Conservation (phyloP, 2,888 invertebrate species). For the Phortica magna region DNA sequence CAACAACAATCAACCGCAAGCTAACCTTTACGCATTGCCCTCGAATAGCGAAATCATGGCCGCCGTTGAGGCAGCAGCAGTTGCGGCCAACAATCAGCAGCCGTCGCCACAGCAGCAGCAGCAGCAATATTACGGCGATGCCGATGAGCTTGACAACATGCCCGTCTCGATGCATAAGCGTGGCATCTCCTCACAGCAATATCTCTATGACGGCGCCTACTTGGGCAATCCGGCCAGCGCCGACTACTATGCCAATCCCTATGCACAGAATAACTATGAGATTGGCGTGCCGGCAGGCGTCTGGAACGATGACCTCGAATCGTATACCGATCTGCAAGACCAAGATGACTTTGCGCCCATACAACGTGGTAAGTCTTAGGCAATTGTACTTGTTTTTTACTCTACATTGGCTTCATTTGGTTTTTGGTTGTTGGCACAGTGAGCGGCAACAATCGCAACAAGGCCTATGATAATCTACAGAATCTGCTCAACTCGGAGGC, state of each 20-base stretch:
- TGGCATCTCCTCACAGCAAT: slow-evolving; percentile 72
- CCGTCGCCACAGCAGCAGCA: slow-evolving; percentile 56
- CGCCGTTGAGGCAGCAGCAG: slow-evolving; percentile 71
- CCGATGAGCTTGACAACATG: slow-evolving; percentile 50
- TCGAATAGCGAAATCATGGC: slow-evolving; percentile 70
- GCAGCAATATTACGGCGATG: slow-evolving; percentile 43
- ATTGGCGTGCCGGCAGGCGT: slow-evolving; percentile 67
- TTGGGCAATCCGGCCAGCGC: slow-evolving; percentile 22
- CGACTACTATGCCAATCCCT: slow-evolving; percentile 50
- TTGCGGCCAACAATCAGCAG: slow-evolving; percentile 67
- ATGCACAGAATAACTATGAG: slow-evolving; percentile 51
- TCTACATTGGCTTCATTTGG: slow-evolving; percentile 3
- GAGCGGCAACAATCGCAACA: slow-evolving; percentile 65
- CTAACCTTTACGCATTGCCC: slow-evolving; percentile 60
- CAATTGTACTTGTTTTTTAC: neutral
- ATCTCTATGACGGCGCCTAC: slow-evolving; percentile 45
- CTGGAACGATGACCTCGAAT: slow-evolving; percentile 76
- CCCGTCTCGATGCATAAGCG: slow-evolving; percentile 73
- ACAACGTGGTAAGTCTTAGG: slow-evolving; percentile 57
- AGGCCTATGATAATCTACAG: slow-evolving; percentile 77
- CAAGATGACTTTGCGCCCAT: slow-evolving; percentile 74
- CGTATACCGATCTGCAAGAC: slow-evolving; percentile 73
- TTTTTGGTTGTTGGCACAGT: slow-evolving; percentile 35
- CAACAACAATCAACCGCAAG: slow-evolving; percentile 42
- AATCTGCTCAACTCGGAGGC: slow-evolving; percentile 76